These are phyloP conservation scores for Aleiodes sp. DNA, from an alignment of 1,140 invertebrate species.

Conservation along the genomic window DNA sequence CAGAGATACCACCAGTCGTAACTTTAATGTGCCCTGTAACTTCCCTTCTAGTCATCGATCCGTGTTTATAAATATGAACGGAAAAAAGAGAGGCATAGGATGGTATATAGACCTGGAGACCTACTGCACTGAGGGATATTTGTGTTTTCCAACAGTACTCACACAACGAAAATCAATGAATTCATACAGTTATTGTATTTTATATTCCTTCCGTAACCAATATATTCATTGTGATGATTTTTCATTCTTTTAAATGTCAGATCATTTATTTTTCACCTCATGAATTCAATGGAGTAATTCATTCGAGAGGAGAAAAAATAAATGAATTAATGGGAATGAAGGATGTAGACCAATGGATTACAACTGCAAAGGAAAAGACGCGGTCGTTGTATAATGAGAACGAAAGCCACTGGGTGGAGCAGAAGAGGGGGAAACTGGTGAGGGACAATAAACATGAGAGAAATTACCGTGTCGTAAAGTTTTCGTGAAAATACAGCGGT, in stretches of 20 bases:
- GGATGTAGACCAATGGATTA: not conserved
- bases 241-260: not conserved
- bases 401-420: not conserved
- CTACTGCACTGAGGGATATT: conserved; percentile 34
- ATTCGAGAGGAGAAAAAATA: not conserved
- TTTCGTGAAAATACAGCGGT: conserved; percentile 28
- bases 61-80: conserved; percentile 47
- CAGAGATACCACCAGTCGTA: conserved; percentile 3
- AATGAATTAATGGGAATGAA: not conserved
- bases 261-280: not conserved
- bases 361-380: not conserved
- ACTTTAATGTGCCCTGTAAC: conserved; percentile 33
- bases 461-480: conserved; percentile 36
- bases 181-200: not conserved
- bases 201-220: not conserved
- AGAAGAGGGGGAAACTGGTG: not conserved
- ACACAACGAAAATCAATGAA: not conserved
- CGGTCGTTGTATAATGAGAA: conserved; percentile 9
- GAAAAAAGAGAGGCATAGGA: conserved; percentile 1
- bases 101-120: conserved; percentile 46
- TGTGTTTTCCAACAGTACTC: conserved; percentile 8
- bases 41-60: conserved; percentile 43
- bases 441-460: conserved; percentile 25
- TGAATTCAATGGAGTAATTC: not conserved
- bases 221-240: not conserved